These are phyloP conservation scores for Chrysogorgia sp. DNA, from an alignment of 92 coral and sea anemone species.

Conservation along the genomic window DNA sequence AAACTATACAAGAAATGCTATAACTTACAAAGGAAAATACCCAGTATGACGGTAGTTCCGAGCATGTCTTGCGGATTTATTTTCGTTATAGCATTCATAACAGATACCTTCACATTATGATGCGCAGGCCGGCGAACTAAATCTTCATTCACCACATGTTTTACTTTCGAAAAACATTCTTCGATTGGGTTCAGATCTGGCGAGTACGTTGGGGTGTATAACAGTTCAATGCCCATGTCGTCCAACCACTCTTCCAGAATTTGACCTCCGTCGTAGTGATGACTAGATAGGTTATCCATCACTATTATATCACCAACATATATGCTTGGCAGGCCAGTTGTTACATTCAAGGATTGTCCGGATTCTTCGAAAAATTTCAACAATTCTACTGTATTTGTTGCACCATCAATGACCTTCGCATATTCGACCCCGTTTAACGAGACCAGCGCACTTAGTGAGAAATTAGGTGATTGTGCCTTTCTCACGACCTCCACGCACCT, in stretches of 20 bases:
- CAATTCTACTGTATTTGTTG: constrained; percentile 50
- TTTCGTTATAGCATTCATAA: constrained; percentile 4
- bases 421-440: constrained; percentile 48
- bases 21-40: constrained; percentile 22
- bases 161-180: constrained; percentile 56
- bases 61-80: constrained; percentile 23
- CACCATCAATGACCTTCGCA: constrained; percentile 48
- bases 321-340: constrained; percentile 29
- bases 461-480: constrained; percentile 41
- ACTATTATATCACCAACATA: constrained; percentile 19
- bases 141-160: constrained; percentile 42
- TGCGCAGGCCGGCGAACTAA: constrained; percentile 8
- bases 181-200: constrained; percentile 66
- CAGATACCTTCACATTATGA: constrained; percentile 25
- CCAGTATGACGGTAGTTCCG: constrained; percentile 32
- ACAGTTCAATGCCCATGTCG: constrained; percentile 37
- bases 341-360: constrained; percentile 15
- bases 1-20: too few species aligned
- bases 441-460: too few species aligned
- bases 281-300: constrained; percentile 23
- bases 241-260: constrained; percentile 30
- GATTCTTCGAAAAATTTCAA: constrained; percentile 26
- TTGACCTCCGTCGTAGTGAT: constrained; percentile 32
- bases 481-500: constrained; percentile 49
- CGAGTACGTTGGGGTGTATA: constrained; percentile 61